Base-by-base conservation (phyloP, 64 coral and sea anemone genomes). In the Catalaphyllia jardinei region DNA sequence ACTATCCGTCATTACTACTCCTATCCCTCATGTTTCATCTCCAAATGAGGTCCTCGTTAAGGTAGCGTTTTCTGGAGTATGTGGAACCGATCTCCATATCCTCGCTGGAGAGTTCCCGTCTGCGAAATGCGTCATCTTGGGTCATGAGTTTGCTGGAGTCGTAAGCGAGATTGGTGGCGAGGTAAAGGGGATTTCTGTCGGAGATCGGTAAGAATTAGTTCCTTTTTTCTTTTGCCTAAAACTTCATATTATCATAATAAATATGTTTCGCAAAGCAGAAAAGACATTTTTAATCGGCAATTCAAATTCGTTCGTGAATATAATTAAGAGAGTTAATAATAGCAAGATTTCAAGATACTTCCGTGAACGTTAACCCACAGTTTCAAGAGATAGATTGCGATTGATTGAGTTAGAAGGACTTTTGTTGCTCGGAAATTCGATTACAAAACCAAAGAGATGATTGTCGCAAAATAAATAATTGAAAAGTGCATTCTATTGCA, bases 91-190 rank as follows among this genome's bases (percentile, higher is more conserved):
- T 78, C 30, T 88, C 16, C 78, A 88, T 54, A 94, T 98, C 31
- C 55, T 98, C 17, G 91, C 60, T 3, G 93, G 90, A 52, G 96
- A 98, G 30, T 86, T 98, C 38, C 96, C 93, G 24, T 74, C 86
- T 6, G 62, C 93, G 3, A 94, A 95, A 72, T 93, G 92, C 15
- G 93, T 98, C 1, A 92, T 98, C 35, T 89, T 93, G 29, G 96
- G 96, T 24, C 96, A 98, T 13, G 96, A 98, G 24, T 95, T 98
- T 69, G 71, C 96, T 50, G 96, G 96, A 29, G 96, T 98, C 75
- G 88, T 98, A 4, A 95, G 90, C 77, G 96, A 98, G 77, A 73
- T 98, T 80, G 96, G 96, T 3, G 52, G 78, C 35, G 90, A 93
- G 10, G 96, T 98, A 30, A 98, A 93, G 52, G 80, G 93, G 50